Evolutionary conservation across 2,797 vertebrate species (phyloP).

Genomic region (Hyperoplus immaculatus): DNA sequence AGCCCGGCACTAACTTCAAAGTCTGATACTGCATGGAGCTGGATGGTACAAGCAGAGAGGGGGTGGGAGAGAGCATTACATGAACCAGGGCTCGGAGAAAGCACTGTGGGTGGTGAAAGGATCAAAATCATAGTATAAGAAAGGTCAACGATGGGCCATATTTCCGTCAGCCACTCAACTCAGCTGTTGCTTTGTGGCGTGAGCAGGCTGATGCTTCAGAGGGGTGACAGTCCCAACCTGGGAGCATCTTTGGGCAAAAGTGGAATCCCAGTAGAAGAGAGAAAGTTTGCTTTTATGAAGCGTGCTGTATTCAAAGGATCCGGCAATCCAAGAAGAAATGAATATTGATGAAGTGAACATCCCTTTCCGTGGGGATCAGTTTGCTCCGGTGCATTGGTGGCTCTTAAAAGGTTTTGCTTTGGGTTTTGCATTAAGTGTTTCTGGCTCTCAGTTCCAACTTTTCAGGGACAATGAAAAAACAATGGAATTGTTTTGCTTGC

Average conservation of each 20-base stretch:
- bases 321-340: neutral
- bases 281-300: slow-evolving; percentile 23
- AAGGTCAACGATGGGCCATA: slow-evolving; percentile 50
- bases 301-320: slow-evolving; percentile 28
- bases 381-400: slow-evolving; percentile 8
- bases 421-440: slow-evolving; percentile 14
- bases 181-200: slow-evolving; percentile 1
- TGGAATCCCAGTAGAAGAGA: slow-evolving; percentile 40
- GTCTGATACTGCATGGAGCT: slow-evolving; percentile 11
- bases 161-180: slow-evolving; percentile 39
- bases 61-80: slow-evolving; percentile 5
- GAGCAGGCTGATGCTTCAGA: slow-evolving; percentile 2
- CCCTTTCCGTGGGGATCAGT: neutral
- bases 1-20: slow-evolving; percentile 56
- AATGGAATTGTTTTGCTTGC: neutral
- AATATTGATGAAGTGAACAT: neutral
- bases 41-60: slow-evolving; percentile 15
- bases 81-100: slow-evolving; percentile 30
- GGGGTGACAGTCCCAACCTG: slow-evolving; percentile 25
- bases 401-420: slow-evolving; percentile 14
- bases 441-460: neutral
- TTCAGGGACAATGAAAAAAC: neutral
- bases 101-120: slow-evolving; percentile 48
- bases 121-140: slow-evolving; percentile 53
- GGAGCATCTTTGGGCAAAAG: slow-evolving; percentile 14